Percentiles rank a stretch among this genome's conserved stretches.
Evolutionary conservation across 2,888 invertebrate species (phyloP).

Genomic region (Monochamus alternatus): DNA sequence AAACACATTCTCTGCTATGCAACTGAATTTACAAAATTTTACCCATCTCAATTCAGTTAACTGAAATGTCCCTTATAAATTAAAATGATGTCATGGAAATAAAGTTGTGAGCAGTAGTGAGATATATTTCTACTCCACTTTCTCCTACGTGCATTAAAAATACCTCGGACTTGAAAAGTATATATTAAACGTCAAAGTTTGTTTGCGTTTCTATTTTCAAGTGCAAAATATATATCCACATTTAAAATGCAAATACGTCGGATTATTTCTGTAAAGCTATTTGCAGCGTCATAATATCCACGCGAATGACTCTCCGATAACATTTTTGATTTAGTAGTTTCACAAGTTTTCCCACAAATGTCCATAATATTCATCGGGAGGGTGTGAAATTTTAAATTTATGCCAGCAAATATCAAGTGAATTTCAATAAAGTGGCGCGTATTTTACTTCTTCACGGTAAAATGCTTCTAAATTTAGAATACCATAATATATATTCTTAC

Average conservation of each 20-base stretch:
- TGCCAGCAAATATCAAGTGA: slow-evolving; percentile 18
- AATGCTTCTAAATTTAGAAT: slow-evolving; percentile 16
- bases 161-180: background rate
- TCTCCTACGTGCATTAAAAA: background rate
- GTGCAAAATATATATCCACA: slow-evolving; percentile 21
- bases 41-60: no score
- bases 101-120: background rate
- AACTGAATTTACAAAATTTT: no score
- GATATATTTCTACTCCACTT: background rate
- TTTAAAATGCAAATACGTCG: slow-evolving; percentile 35
- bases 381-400: slow-evolving; percentile 31
- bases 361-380: slow-evolving; percentile 14
- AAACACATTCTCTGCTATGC: no score
- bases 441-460: slow-evolving; percentile 5
- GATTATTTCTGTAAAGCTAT: slow-evolving; percentile 34
- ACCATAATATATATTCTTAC: background rate
- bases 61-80: no score
- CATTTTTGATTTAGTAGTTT: slow-evolving; percentile 35
- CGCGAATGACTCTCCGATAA: slow-evolving; percentile 25
- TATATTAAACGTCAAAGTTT: slow-evolving; percentile 23
- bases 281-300: slow-evolving; percentile 29
- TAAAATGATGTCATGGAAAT: no score
- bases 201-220: slow-evolving; percentile 19
- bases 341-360: slow-evolving; percentile 26
- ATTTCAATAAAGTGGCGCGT: slow-evolving; percentile 1